phyloP scores from a whole-genome alignment of 2,797 vertebrate genomes.

The Melanotaenia pygmaea region DNA sequence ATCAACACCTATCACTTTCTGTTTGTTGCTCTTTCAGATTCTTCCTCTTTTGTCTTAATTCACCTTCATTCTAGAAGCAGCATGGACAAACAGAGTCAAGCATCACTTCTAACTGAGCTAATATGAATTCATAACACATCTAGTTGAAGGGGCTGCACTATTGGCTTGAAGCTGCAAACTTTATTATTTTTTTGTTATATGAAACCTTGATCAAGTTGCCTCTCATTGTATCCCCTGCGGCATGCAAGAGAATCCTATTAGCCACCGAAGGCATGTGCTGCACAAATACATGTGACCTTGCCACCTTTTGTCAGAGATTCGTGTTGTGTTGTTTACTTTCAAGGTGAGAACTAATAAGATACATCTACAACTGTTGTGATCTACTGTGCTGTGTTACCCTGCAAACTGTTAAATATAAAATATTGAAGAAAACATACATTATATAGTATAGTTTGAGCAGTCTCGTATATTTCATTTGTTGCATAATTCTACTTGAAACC shows the following conservation, averaged over 20 bases:
- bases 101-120: constrained; percentile 21
- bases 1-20: not conserved
- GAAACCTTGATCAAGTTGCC: constrained; percentile 65
- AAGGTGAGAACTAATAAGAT: constrained; percentile 61
- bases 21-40: not conserved
- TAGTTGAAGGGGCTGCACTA: constrained; percentile 8
- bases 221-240: constrained; percentile 41
- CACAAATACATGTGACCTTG: constrained; percentile 65
- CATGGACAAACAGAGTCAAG: constrained; percentile 1
- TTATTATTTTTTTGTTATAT: constrained; percentile 64
- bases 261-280: constrained; percentile 26
- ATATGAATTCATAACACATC: constrained; percentile 43
- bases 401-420: not conserved
- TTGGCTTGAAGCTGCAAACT: constrained; percentile 45
- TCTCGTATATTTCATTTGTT: not conserved
- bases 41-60: not conserved
- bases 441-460: not conserved
- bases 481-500: not conserved
- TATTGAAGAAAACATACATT: not conserved
- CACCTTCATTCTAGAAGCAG: not conserved
- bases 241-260: constrained; percentile 60
- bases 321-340: constrained; percentile 45
- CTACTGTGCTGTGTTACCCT: constrained; percentile 21
- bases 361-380: constrained; percentile 32
- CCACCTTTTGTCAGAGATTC: constrained; percentile 35